These are phyloP conservation scores for Diarsia rubi DNA, from an alignment of 2,888 invertebrate species.

Conservation along the genomic window DNA sequence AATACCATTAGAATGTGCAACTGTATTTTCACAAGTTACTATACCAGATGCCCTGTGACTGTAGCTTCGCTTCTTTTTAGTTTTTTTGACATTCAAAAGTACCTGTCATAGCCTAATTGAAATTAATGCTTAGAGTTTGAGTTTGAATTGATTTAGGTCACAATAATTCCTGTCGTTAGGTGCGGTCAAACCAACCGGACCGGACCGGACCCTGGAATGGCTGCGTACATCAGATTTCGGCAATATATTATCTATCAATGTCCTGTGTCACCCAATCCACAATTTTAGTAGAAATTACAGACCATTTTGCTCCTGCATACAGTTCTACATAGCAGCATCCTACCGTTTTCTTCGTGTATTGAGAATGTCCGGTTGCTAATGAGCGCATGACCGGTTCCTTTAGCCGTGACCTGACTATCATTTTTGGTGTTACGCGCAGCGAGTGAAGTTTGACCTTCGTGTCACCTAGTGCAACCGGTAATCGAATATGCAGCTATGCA, in stretches of 20 bases:
- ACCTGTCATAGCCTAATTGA: no score
- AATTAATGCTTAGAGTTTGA: no score
- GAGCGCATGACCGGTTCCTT: conserved; percentile 48
- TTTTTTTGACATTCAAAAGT: no score
- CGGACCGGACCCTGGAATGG: not conserved
- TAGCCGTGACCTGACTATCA: conserved; percentile 48
- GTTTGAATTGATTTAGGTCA: no score
- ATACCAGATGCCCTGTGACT: no score
- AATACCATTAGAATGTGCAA: no score
- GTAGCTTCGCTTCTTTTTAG: no score
- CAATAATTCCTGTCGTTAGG: not conserved
- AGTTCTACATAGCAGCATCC: conserved; percentile 2
- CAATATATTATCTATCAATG: not conserved
- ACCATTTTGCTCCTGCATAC: not conserved
- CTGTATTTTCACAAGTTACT: no score
- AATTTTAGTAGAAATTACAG: not conserved
- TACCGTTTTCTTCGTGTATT: not conserved
- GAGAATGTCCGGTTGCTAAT: conserved; percentile 29
- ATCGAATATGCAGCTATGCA: conserved; percentile 14
- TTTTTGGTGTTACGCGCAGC: conserved; percentile 41
- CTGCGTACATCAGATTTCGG: not conserved
- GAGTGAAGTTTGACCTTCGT: conserved; percentile 46
- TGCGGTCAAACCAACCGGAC: no score
- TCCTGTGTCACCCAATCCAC: not conserved
- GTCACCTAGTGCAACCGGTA: conserved; percentile 28